A percentile compares a stretch with the other conserved stretches of the same genome.
Conservation (phyloP, 92 coral and sea anemone genomes). For the Muricea muricata region DNA sequence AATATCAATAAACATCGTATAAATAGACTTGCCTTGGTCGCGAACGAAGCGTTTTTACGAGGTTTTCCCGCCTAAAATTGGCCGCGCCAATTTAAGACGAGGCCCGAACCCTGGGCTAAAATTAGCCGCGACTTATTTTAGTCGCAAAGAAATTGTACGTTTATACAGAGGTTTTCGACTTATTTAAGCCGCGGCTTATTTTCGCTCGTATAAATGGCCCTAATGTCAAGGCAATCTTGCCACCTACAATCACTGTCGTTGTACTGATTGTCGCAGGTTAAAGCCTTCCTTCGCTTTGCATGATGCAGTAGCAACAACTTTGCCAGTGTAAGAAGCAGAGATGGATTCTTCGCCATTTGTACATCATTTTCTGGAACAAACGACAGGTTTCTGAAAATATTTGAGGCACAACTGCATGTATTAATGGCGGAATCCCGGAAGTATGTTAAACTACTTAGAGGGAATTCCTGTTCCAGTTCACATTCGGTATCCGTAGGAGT, state of each 20-base stretch:
- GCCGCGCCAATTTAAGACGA: no score
- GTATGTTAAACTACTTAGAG: constrained; percentile 83
- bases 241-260: constrained; percentile 89
- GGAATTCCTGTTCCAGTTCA: constrained; percentile 85
- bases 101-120: no score
- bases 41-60: no score
- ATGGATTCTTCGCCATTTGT: constrained; percentile 89
- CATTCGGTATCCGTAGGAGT: constrained; percentile 71
- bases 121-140: no score
- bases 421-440: constrained; percentile 85
- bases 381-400: constrained; percentile 93
- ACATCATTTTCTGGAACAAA: constrained; percentile 95
- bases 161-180: no score
- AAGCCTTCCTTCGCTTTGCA: constrained; percentile 73
- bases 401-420: constrained; percentile 91
- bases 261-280: constrained; percentile 74
- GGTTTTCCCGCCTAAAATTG: no score
- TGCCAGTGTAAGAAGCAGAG: constrained; percentile 82
- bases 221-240: constrained; percentile 91
- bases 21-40: no score
- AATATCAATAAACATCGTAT: no score
- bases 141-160: no score
- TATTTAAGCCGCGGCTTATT: no score
- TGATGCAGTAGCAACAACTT: constrained; percentile 83
- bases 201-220: no score